A percentile compares a stretch with the other conserved stretches of the same genome.
These are phyloP conservation scores for Carabus problematicus DNA, from an alignment of 2,888 invertebrate species.

Conservation along the genomic window DNA sequence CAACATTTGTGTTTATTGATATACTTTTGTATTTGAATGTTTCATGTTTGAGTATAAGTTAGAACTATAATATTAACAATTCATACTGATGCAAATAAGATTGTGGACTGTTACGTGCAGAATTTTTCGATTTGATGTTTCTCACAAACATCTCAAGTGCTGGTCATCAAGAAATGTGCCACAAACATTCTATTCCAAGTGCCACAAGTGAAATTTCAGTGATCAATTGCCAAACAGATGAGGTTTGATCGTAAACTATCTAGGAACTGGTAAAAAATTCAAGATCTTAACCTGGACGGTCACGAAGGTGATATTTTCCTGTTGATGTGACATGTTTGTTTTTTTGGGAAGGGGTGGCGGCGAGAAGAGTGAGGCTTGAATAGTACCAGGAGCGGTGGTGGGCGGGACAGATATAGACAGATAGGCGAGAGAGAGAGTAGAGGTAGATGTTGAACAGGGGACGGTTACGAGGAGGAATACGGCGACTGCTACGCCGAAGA, in stretches of 20 bases:
- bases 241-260: constrained; percentile 20
- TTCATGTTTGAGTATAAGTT: too few relatives aligned
- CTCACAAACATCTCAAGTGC: too few relatives aligned
- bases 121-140: too few relatives aligned
- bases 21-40: too few relatives aligned
- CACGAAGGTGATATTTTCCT: constrained; percentile 32
- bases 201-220: constrained; percentile 3
- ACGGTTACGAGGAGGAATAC: constrained; percentile 6
- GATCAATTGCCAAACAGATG: constrained; percentile 15
- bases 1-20: too few relatives aligned
- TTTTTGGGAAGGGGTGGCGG: not conserved
- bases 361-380: not conserved
- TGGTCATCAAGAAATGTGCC: not conserved
- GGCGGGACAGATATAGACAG: not conserved
- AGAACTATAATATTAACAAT: too few relatives aligned
- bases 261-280: constrained; percentile 35
- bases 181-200: constrained; percentile 20
- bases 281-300: constrained; percentile 31
- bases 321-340: constrained; percentile 27
- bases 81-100: too few relatives aligned
- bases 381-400: constrained; percentile 5
- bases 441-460: constrained; percentile 1
- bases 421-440: constrained; percentile 5
- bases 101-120: too few relatives aligned
- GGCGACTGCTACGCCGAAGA: constrained; percentile 1